Evolutionary conservation across 1,140 invertebrate species (phyloP), one percentile per base, ranked within the genome.

Genomic region (Eciton burchellii): DNA sequence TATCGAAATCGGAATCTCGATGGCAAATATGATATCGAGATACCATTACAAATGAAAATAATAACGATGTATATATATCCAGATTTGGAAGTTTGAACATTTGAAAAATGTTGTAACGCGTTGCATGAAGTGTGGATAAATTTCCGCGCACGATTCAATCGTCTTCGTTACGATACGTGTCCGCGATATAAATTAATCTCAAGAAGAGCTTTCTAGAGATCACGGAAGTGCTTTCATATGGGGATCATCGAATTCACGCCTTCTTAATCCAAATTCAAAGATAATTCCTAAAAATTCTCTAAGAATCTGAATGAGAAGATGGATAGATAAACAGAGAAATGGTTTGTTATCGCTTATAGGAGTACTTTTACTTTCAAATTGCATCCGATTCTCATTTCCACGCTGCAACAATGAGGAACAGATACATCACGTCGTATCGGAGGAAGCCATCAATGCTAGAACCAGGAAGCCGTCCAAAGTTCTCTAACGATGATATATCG

Each of bases 401-500:
- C 66, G 24, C 56, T 57, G 74, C 52, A 54, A 77, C 86, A 84
- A 86, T 84, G 82, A 82, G 72, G 63, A 84, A 83, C 73, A 84
- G 84, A 87, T 89, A 89, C 83, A 87, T 89, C 88, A 89, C 82
- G 74, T 83, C 76, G 82, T 89, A 88, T 88, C 84, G 73, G 72
- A 86, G 71, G 82, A 87, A 89, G 70, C 82, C 83, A 87, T 86
- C 81, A 86, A 89, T 89, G 73, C 65, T 72, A 66, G 74, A 88
- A 89, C 83, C 85, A 84, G 86, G 88, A 89, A 89, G 81, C 88
- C 85, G 81, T 89, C 85, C 60, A 84, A 89, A 89, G 84, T 86
- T 88, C 81, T 82, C 84, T 89, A 90, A 90, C 89, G 86, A 89
- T 90, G 89, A 90, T 90, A 87, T 86, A 90, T 89, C 86, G 88